Conservation (phyloP, 2,797 vertebrate genomes). For the Erithacus rubecula region DNA sequence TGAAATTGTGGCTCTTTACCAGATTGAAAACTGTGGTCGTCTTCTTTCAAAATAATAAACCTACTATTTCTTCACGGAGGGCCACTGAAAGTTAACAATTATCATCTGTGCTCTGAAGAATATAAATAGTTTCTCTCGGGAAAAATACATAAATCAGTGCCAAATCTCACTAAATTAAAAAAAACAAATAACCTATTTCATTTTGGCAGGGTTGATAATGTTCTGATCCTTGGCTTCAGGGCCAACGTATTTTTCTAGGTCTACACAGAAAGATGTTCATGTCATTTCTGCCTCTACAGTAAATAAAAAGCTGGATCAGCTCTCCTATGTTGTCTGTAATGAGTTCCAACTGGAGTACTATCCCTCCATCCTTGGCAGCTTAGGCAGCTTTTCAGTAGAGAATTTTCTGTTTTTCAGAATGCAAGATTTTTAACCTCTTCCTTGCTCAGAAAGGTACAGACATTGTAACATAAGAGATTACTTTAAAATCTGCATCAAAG, state of each 20-base stretch:
- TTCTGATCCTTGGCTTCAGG: conserved; percentile 55
- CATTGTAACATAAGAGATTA: background rate
- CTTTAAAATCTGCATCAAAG: background rate
- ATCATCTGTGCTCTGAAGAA: conserved; percentile 1
- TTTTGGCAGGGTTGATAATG: conserved; percentile 47
- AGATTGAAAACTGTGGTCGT: background rate
- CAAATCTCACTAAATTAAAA: conserved; percentile 48
- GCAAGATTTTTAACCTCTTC: conserved; percentile 45
- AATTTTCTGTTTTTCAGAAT: background rate
- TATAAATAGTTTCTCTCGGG: conserved; percentile 22
- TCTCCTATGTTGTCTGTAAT: conserved; percentile 42
- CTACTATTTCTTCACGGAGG: background rate
- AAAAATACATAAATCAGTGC: conserved; percentile 25
- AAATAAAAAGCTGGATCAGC: conserved; percentile 61
- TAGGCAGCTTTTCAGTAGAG: conserved; percentile 19
- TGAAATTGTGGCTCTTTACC: background rate
- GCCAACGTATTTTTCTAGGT: conserved; percentile 49
- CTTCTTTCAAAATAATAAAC: background rate
- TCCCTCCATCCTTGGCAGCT: conserved; percentile 38
- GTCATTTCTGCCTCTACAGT: conserved; percentile 43
- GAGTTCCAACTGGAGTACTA: conserved; percentile 52
- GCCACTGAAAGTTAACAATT: conserved; percentile 24
- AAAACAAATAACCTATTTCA: conserved; percentile 49
- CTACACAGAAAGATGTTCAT: conserved; percentile 50
- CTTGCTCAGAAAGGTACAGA: background rate